These are phyloP conservation scores for Rhabdomys pumilio DNA, from an alignment of 2,797 vertebrate genomes.

Conservation along the genomic window DNA sequence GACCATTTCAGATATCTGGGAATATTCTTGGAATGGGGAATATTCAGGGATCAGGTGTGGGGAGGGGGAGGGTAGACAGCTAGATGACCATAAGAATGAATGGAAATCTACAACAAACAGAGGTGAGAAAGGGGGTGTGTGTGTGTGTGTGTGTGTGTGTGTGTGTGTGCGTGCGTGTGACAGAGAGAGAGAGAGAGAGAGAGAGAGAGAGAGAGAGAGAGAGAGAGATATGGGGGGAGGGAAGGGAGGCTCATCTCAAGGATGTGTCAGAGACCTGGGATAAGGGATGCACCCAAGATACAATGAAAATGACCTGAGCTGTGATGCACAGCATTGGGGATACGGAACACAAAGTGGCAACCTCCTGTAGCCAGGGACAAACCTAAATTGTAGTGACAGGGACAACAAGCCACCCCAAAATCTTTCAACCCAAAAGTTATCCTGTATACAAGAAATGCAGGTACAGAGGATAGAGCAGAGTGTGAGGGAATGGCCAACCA, in stretches of 20 bases:
- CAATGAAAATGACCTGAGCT: background rate
- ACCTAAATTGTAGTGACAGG: background rate
- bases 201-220: no score
- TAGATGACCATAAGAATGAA: background rate
- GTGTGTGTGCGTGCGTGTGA: no score
- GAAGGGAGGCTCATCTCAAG: rapidly evolving
- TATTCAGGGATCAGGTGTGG: background rate
- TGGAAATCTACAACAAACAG: background rate
- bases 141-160: no score
- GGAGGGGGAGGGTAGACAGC: background rate
- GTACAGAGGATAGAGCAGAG: background rate
- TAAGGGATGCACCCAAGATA: background rate
- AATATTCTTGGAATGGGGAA: background rate
- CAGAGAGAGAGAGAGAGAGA: no score
- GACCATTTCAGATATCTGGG: background rate
- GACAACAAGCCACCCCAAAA: background rate
- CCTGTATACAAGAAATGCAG: background rate
- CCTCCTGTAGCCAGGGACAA: background rate
- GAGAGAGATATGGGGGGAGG: no score
- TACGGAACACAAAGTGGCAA: background rate
- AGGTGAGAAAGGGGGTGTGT: background rate
- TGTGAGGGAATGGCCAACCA: no score
- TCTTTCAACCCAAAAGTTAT: background rate
- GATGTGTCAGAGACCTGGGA: background rate
- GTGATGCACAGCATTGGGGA: background rate